A percentile compares a stretch with the other conserved stretches of the same genome.
These are phyloP conservation scores for Margarornis squamiger DNA, from an alignment of 2,797 vertebrate genomes.

Conservation along the genomic window DNA sequence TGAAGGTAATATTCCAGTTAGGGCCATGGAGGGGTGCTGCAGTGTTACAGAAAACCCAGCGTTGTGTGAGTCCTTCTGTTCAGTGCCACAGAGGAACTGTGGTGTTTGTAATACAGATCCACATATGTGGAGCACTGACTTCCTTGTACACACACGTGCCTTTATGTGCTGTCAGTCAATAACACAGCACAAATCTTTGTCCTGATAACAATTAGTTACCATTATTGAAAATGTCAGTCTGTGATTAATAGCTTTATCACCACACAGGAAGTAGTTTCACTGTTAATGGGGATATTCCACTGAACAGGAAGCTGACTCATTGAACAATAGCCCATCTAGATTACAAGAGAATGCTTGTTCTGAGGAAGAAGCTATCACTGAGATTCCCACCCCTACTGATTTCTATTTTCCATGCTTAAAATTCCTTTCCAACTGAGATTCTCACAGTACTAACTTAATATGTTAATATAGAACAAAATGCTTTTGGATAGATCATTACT, in stretches of 20 bases:
- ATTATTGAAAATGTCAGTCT: not conserved
- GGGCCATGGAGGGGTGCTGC: conserved; percentile 43
- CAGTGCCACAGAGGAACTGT: not conserved
- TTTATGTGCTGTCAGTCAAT: not conserved
- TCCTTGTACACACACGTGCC: not conserved
- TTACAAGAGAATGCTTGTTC: not conserved
- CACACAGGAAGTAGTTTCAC: not conserved
- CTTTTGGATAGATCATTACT: not conserved
- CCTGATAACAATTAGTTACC: not conserved
- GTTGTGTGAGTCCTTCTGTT: fast-evolving
- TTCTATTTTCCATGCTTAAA: not conserved
- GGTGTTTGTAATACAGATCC: fast-evolving
- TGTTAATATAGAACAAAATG: not conserved
- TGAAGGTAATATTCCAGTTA: not conserved
- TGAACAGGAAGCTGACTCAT: not conserved
- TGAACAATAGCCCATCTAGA: not conserved
- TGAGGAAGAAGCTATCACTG: not conserved
- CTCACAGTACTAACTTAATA: not conserved
- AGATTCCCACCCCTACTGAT: not conserved
- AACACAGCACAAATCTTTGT: not conserved
- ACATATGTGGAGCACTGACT: fast-evolving
- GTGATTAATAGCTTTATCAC: not conserved
- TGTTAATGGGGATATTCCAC: not conserved
- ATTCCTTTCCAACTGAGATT: not conserved
- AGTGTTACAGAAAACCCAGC: not conserved